phyloP scores from a whole-genome alignment of 2,888 invertebrate genomes.

The Xestia c-nigrum region DNA sequence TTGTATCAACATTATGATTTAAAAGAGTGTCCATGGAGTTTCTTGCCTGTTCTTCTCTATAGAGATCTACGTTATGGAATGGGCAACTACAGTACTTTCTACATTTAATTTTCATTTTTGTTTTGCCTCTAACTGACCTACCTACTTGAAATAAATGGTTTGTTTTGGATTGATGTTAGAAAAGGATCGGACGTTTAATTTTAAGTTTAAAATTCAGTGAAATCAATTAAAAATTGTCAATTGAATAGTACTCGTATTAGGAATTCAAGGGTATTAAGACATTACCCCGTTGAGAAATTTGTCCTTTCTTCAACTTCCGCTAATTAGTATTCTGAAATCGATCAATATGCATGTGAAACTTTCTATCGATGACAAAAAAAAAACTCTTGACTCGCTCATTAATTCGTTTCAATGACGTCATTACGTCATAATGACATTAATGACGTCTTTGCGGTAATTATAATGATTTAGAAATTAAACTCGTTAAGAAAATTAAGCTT shows the following conservation, averaged over 20 bases:
- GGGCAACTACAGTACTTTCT: too few species aligned
- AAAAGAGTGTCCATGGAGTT: too few species aligned
- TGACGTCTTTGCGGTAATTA: not conserved
- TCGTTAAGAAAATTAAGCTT: not conserved
- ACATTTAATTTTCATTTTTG: too few species aligned
- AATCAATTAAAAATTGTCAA: too few species aligned
- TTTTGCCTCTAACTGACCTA: too few species aligned
- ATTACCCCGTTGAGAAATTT: not conserved
- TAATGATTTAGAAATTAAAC: not conserved
- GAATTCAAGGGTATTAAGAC: not conserved
- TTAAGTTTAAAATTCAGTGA: too few species aligned
- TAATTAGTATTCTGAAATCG: conserved; percentile 15
- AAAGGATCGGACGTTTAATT: too few species aligned
- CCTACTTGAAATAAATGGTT: too few species aligned
- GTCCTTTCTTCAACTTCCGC: not conserved
- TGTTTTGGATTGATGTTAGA: too few species aligned
- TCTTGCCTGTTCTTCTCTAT: too few species aligned
- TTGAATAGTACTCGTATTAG: not conserved
- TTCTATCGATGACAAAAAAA: not conserved
- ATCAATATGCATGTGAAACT: not conserved
- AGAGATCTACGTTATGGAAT: too few species aligned
- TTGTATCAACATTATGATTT: too few species aligned
- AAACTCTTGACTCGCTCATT: not conserved
- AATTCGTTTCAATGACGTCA: conserved; percentile 7
- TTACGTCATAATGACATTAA: conserved; percentile 3